Conservation (phyloP, 2,797 vertebrate species). For the Enteromius anoplus region DNA sequence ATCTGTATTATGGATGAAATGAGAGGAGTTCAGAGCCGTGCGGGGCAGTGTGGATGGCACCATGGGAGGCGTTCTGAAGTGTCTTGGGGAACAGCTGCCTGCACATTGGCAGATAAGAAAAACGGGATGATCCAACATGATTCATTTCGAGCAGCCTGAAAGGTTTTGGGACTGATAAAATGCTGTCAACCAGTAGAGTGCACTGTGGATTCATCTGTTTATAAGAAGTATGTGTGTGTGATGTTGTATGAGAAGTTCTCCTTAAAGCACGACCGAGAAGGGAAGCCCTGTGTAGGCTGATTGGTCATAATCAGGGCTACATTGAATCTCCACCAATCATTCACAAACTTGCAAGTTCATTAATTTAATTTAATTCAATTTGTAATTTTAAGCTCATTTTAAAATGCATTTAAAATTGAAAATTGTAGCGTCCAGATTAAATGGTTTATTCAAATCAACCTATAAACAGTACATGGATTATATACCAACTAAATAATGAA, state of each 20-base stretch:
- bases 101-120: slow-evolving; percentile 59
- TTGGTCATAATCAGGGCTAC: slow-evolving; percentile 15
- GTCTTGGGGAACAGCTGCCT: slow-evolving; percentile 58
- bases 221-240: not conserved
- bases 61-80: slow-evolving; percentile 43
- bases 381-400: not conserved
- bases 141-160: slow-evolving; percentile 52
- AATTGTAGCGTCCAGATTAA: not conserved
- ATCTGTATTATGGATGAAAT: slow-evolving; percentile 31
- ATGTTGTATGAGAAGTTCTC: slow-evolving; percentile 18
- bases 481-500: not conserved
- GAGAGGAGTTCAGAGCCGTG: slow-evolving; percentile 25
- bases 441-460: not conserved
- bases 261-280: slow-evolving; percentile 21
- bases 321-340: not conserved
- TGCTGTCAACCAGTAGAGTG: slow-evolving; percentile 58
- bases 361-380: not conserved
- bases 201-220: slow-evolving; percentile 55
- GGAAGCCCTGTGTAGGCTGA: slow-evolving; percentile 23
- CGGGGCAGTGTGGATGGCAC: slow-evolving; percentile 27
- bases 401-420: not conserved
- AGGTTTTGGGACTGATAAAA: slow-evolving; percentile 41
- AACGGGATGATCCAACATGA: slow-evolving; percentile 50
- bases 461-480: not conserved
- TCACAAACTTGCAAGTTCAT: not conserved